A percentile compares a stretch with the other conserved stretches of the same genome.
Evolutionary conservation across 2,797 vertebrate genomes (phyloP).

Genomic region (Scomberomorus guttatus): DNA sequence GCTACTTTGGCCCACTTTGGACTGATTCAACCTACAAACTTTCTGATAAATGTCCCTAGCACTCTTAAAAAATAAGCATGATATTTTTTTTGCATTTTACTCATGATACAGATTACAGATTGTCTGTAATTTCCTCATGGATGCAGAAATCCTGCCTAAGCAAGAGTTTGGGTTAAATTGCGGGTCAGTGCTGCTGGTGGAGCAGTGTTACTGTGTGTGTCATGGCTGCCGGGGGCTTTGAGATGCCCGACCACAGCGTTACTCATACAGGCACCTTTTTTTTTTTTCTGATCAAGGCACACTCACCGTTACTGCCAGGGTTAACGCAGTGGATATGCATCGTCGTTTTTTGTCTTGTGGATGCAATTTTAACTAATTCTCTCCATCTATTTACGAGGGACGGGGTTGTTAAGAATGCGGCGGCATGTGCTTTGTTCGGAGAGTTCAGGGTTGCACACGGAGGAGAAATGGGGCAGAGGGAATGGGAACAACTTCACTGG

Average conservation of each 20-base stretch:
- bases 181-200: slow-evolving; percentile 24
- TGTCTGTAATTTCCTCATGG: slow-evolving; percentile 13
- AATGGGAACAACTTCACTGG: neutral
- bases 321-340: neutral
- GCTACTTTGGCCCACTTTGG: neutral
- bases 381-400: neutral
- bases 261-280: slow-evolving; percentile 4
- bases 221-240: slow-evolving; percentile 24
- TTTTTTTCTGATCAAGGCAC: neutral
- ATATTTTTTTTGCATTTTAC: neutral
- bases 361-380: neutral
- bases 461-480: slow-evolving; percentile 25
- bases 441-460: neutral
- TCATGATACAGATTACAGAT: neutral
- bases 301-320: neutral
- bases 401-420: neutral
- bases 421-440: slow-evolving; percentile 3
- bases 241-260: slow-evolving; percentile 16
- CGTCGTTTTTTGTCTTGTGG: neutral
- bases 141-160: slow-evolving; percentile 1
- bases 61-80: neutral
- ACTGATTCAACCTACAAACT: neutral
- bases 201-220: slow-evolving; percentile 19
- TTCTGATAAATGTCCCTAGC: neutral
- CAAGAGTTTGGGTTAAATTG: slow-evolving; percentile 27